These are phyloP conservation scores for Takifugu bimaculatus DNA, from an alignment of 2,113 vertebrate genomes.

Conservation along the genomic window DNA sequence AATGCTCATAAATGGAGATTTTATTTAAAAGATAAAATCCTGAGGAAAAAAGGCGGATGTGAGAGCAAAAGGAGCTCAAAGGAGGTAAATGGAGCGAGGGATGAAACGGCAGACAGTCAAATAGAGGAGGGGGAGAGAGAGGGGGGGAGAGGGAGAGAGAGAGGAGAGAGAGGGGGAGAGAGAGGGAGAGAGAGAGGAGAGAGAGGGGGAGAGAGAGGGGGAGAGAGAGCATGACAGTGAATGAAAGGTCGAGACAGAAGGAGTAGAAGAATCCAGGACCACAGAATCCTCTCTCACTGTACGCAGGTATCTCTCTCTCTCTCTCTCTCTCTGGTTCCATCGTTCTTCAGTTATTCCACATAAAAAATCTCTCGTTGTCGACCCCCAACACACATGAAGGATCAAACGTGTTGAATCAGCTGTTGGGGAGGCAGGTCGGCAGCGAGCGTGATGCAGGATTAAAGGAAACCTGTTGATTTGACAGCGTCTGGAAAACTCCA, in stretches of 20 bases:
- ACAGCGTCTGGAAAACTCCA: slow-evolving; percentile 29
- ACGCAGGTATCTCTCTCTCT: not conserved
- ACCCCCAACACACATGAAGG: too few species aligned
- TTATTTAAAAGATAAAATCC: too few species aligned
- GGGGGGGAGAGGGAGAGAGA: not conserved
- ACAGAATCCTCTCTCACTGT: not conserved
- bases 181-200: slow-evolving; percentile 33
- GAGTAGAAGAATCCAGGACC: not conserved
- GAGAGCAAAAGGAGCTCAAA: not conserved
- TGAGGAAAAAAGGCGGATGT: too few species aligned
- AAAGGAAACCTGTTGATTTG: slow-evolving; percentile 32
- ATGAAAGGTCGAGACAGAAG: slow-evolving; percentile 44
- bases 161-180: slow-evolving; percentile 10
- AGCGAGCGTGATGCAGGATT: not conserved
- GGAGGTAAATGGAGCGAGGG: too few species aligned
- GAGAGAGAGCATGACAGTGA: slow-evolving; percentile 34
- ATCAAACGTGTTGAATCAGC: too few species aligned
- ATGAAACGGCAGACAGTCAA: too few species aligned
- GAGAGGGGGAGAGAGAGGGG: slow-evolving; percentile 14
- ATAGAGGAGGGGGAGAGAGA: too few species aligned
- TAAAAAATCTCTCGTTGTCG: not conserved
- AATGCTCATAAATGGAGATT: too few species aligned
- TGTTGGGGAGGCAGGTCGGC: slow-evolving; percentile 3
- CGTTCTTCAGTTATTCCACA: too few species aligned
- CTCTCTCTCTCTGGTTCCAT: too few species aligned